These are phyloP conservation scores for Chrysomallon squamiferum DNA, from an alignment of 1,140 invertebrate genomes.

Conservation along the genomic window DNA sequence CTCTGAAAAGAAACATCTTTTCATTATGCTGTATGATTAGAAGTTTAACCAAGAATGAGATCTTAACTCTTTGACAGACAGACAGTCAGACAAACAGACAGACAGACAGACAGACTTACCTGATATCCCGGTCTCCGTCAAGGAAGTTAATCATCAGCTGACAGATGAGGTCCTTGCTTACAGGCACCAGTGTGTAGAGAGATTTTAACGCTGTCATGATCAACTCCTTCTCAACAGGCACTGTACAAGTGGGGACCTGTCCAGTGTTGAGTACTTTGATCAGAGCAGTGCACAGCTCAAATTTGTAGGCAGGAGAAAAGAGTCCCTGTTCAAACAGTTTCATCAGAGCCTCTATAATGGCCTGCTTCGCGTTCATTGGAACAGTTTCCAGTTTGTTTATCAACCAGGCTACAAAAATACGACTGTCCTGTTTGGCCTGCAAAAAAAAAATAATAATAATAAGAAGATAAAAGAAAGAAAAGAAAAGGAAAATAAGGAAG, in stretches of 20 bases:
- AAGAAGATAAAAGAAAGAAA: no score
- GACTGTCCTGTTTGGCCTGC: constrained; percentile 55
- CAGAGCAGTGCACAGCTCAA: constrained; percentile 34
- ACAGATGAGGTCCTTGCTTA: constrained; percentile 49
- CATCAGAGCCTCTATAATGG: constrained; percentile 45
- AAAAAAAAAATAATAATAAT: constrained; percentile 9
- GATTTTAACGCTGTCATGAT: constrained; percentile 44
- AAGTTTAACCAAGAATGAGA: no score
- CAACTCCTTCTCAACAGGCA: constrained; percentile 47
- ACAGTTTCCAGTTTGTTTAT: constrained; percentile 44
- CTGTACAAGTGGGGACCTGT: constrained; percentile 41
- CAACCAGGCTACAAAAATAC: constrained; percentile 48
- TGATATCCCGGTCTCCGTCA: constrained; percentile 59
- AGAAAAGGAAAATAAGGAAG: no score
- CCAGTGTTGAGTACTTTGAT: constrained; percentile 46
- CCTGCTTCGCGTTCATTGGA: constrained; percentile 41
- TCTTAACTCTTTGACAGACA: no score
- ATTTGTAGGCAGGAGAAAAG: constrained; percentile 30
- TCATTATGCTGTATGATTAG: no score
- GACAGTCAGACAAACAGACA: no score
- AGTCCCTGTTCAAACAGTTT: constrained; percentile 46
- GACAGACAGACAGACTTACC: no score
- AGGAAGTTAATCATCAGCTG: constrained; percentile 58
- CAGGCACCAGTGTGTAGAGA: constrained; percentile 39
- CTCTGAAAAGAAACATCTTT: no score